A percentile compares a stretch with the other conserved stretches of the same genome.
phyloP scores from a whole-genome alignment of 2,888 invertebrate genomes.

The Acrobasis repandana region DNA sequence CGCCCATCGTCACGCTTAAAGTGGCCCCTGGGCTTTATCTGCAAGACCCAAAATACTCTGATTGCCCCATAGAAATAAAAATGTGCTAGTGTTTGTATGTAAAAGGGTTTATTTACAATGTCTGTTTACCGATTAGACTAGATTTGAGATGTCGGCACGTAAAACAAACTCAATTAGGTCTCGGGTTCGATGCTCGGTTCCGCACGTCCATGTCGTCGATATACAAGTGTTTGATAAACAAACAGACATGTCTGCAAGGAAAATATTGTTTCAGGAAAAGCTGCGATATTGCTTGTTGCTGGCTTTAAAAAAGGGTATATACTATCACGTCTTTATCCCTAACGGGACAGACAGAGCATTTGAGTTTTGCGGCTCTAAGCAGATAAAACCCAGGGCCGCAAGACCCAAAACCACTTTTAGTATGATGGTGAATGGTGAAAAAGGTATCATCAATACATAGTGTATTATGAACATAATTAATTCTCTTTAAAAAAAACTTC shows the following conservation, averaged over 20 bases:
- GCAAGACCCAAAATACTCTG: background rate
- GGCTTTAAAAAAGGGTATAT: background rate
- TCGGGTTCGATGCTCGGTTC: constrained; percentile 34
- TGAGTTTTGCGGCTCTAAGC: too few species aligned
- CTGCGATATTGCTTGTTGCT: constrained; percentile 6
- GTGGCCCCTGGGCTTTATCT: too few species aligned
- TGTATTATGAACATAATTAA: too few species aligned
- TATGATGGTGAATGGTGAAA: too few species aligned
- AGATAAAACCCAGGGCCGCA: too few species aligned
- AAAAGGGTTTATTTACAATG: background rate
- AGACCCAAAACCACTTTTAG: too few species aligned
- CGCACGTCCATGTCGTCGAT: constrained; percentile 32
- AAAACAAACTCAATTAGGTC: constrained; percentile 63
- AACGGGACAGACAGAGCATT: too few species aligned
- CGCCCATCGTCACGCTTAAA: too few species aligned
- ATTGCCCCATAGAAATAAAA: constrained; percentile 12
- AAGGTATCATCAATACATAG: too few species aligned
- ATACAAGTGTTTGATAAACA: constrained; percentile 21
- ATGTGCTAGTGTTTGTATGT: background rate
- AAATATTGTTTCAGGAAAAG: constrained; percentile 58
- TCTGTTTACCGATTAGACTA: constrained; percentile 15
- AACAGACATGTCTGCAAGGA: constrained; percentile 32
- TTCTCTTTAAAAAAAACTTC: too few species aligned
- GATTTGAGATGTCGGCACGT: constrained; percentile 42
- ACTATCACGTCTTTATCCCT: too few species aligned